Percentiles rank a stretch among this genome's conserved stretches.
Conservation (phyloP, 2,888 invertebrate species). For the Calameuta idolon region DNA sequence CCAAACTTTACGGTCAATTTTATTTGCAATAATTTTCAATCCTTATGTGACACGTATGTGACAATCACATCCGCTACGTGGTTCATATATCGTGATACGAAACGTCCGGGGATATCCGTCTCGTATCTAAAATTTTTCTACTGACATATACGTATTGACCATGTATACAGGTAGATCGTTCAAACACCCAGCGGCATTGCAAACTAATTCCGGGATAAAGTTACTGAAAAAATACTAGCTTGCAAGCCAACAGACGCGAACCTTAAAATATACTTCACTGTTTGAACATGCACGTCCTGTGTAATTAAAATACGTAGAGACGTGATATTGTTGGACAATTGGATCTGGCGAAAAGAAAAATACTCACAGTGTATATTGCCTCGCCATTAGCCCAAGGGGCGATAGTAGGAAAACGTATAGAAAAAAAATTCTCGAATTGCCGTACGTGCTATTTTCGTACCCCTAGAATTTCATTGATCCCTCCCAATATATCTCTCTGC, state of each 20-base stretch:
- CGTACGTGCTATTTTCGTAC: background rate
- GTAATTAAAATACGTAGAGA: slow-evolving; percentile 25
- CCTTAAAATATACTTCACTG: slow-evolving; percentile 37
- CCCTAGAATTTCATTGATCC: background rate
- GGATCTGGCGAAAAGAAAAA: background rate
- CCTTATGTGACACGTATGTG: background rate
- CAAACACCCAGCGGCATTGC: slow-evolving; percentile 29
- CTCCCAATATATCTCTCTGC: background rate
- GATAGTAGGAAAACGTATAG: background rate
- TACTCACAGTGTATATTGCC: background rate
- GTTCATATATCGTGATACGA: background rate
- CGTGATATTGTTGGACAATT: slow-evolving; percentile 1
- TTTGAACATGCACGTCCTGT: slow-evolving; percentile 27
- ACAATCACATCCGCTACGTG: background rate
- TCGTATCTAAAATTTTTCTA: background rate
- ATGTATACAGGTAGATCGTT: background rate
- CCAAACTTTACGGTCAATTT: background rate
- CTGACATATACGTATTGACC: background rate
- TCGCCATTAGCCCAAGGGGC: background rate
- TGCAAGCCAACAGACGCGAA: slow-evolving; percentile 16
- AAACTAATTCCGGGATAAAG: slow-evolving; percentile 41
- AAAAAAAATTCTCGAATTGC: background rate
- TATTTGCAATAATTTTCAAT: background rate
- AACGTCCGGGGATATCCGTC: background rate
- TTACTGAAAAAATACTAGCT: slow-evolving; percentile 33